phyloP scores from a whole-genome alignment of 2,797 vertebrate genomes.

The Dendrocincla fuliginosa region DNA sequence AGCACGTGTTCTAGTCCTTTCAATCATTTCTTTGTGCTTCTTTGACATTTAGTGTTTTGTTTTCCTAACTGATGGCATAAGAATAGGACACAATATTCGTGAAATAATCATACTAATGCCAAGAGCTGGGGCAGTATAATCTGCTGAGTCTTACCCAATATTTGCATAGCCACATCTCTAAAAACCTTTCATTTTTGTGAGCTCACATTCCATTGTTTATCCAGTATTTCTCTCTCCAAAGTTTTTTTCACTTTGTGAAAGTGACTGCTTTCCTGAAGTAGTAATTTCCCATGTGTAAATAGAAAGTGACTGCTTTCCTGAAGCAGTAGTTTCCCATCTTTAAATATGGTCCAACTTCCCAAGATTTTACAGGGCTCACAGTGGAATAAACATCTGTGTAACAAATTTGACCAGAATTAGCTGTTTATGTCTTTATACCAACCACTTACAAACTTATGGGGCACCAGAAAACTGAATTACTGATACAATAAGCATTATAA shows the following conservation, averaged over 20 bases:
- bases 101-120: not conserved
- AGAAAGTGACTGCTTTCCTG: not conserved
- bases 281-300: not conserved
- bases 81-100: not conserved
- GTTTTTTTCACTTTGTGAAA: not conserved
- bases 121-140: not conserved
- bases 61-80: slow-evolving; percentile 9
- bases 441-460: not conserved
- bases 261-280: not conserved
- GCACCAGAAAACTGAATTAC: not conserved
- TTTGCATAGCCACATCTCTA: slow-evolving; percentile 1
- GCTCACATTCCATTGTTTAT: slow-evolving; percentile 30
- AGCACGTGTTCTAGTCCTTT: not conserved
- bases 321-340: not conserved
- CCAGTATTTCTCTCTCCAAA: not conserved
- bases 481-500: not conserved
- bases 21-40: not conserved
- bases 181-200: slow-evolving; percentile 7
- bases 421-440: not conserved
- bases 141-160: not conserved
- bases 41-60: not conserved
- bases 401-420: not conserved
- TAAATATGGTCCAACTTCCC: not conserved
- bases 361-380: not conserved
- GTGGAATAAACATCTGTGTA: not conserved